Base-by-base conservation (phyloP, 2,113 vertebrate species). In the Neoarius graeffei region DNA sequence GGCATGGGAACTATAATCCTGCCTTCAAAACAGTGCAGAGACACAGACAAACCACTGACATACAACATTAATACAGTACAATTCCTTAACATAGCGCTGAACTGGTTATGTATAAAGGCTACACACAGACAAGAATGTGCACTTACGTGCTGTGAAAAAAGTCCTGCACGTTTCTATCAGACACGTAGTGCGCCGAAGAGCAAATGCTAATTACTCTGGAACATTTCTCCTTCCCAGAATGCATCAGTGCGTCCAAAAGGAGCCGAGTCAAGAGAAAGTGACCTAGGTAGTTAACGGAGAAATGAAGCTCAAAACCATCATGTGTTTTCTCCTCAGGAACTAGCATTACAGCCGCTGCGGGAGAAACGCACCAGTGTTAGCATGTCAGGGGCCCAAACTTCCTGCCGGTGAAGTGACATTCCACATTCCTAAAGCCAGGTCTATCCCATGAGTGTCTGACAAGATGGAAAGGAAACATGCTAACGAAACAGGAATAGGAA, bases 211-310 rank as follows among this genome's bases (percentile, higher is more conserved):
- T 87, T 73, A 99, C 93, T 52, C 96, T 93, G 27, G 97, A 94
- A 0, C 90, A 80, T 86, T 76, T 85, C 85, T 89, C 88, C 42
- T 87, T 91, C 64, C 97, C 97, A 67, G 96, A 96, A 86, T 88
- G 91, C 92, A 92, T 93, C 90, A 98, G 93, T 0, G 8, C 90
- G 88, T 96, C 96, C 94, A 99, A 91, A 60, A 98, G 97, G 25
- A 98, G 96, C 90, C 94, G 94, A 87, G 97, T 98, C 90, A 98
- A 92, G 91, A 98, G 92, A 93, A 98, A 98, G 94, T 98, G 98
- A 1, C 97, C 97, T 69, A 99, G 91, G 92, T 97, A 98, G 93
- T 99, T 98, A 82, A 97, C 64, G 10, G 95, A 96, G 0, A 98
- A 95, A 86, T 98, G 97, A 71, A 94, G 94, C 89, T 99, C 97